Conservation (phyloP, 1,140 invertebrate species). For the Paraescarpia echinospica region DNA sequence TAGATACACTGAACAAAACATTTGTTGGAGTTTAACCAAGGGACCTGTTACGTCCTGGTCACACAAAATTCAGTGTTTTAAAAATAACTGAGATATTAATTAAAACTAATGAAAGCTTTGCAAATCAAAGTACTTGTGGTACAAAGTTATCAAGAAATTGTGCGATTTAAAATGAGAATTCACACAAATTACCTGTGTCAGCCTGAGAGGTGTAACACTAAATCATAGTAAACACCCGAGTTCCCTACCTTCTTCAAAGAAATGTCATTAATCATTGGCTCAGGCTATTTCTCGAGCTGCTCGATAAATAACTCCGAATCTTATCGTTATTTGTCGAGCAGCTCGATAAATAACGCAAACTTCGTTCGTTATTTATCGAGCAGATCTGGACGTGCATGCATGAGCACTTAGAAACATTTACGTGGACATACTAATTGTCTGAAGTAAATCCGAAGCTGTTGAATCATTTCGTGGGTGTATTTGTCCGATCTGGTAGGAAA, state of each 20-base stretch:
- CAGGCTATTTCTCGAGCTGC: no score
- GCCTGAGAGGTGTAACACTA: not conserved
- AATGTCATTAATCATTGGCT: not conserved
- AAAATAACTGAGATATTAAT: not conserved
- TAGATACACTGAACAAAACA: not conserved
- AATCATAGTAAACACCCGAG: not conserved
- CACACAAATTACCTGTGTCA: not conserved
- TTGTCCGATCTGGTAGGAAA: no score
- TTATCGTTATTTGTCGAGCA: no score
- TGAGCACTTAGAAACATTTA: no score
- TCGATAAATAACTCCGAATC: no score
- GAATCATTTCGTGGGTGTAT: no score
- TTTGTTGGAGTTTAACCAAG: not conserved
- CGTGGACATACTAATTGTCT: no score
- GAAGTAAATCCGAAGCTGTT: no score
- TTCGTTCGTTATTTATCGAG: no score
- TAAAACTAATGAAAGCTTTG: not conserved
- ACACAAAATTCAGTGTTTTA: not conserved
- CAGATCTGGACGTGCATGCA: no score
- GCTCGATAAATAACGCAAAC: no score
- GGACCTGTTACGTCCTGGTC: not conserved
- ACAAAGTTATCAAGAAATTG: not conserved
- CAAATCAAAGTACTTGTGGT: not conserved
- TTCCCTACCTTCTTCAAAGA: not conserved
- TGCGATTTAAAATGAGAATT: not conserved